Evolutionary conservation across 2,797 vertebrate species (phyloP), one percentile per base, ranked within the genome.

Genomic region (Ceryle rudis): DNA sequence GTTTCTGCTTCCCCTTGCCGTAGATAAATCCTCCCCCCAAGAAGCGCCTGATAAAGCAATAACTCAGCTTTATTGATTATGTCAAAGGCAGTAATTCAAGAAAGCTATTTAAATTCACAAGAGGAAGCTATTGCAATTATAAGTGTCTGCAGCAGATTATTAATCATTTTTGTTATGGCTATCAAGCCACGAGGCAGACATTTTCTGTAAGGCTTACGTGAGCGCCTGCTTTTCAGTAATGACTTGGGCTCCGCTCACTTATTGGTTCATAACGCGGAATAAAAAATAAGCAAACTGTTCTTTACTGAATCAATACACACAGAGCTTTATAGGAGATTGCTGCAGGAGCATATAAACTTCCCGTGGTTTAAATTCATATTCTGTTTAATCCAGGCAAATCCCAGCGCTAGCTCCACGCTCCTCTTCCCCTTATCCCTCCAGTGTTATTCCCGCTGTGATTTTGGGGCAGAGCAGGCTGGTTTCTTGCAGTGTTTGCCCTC

Each of bases 51-150:
- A 93, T 70, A 52, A 77, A 87, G 96, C 94, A 74, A 70, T 96
- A 94, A 96, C 94, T 97, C 97, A 92, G 62, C 85, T 97, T 96
- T 97, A 97, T 97, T 89, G 96, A 98, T 97, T 89, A 89, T 89
- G 97, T 97, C 97, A 95, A 96, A 96, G 93, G 94, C 96, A 67
- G 97, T 97, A 86, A 97, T 96, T 98, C 97, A 95, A 85, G 96
- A 92, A 95, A 96, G 96, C 95, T 79, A 97, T 97, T 98, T 96
- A 96, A 97, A 97, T 97, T 97, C 98, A 90, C 81, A 28, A 84
- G 95, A 93, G 96, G 97, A 97, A 96, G 97, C 95, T 95, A 33
- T 95, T 3, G 93, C 97, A 96, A 94, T 97, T 97, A 95, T 83
- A 93, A 83, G 69, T 81, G 78, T 97, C 97, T 93, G 95, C 93